phyloP scores from a whole-genome alignment of 2,797 vertebrate genomes.

The Rhyacichthys aspro region DNA sequence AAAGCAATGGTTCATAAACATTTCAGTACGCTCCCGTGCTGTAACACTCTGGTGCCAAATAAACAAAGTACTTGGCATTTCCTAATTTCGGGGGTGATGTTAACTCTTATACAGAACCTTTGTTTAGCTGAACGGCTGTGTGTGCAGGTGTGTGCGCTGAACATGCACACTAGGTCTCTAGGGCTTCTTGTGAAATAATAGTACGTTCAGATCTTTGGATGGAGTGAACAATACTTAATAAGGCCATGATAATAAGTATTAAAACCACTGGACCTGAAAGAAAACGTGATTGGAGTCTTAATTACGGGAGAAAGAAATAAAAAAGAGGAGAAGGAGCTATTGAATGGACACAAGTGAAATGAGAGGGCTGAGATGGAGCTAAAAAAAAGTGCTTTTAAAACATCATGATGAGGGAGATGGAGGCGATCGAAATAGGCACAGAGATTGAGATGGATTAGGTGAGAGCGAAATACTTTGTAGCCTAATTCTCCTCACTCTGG shows the following conservation, averaged over 20 bases:
- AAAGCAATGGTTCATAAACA: slow-evolving; percentile 60
- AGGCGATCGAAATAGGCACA: slow-evolving; percentile 37
- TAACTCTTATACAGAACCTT: slow-evolving; percentile 53
- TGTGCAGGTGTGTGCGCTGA: slow-evolving; percentile 1
- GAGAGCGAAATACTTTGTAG: slow-evolving; percentile 42
- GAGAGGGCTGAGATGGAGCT: slow-evolving; percentile 17
- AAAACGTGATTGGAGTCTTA: slow-evolving; percentile 73
- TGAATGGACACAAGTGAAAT: slow-evolving; percentile 18
- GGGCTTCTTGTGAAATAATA: slow-evolving; percentile 66
- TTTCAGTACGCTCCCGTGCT: slow-evolving; percentile 34
- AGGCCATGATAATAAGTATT: slow-evolving; percentile 80
- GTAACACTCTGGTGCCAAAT: slow-evolving; percentile 7
- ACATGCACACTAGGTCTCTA: slow-evolving; percentile 25
- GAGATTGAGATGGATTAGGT: slow-evolving; percentile 51
- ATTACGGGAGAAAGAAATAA: slow-evolving; percentile 41
- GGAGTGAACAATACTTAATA: slow-evolving; percentile 80
- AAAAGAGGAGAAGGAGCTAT: not conserved
- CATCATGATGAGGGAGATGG: slow-evolving; percentile 38
- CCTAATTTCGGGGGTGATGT: slow-evolving; percentile 60
- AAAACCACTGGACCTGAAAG: slow-evolving; percentile 80
- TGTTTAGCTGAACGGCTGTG: slow-evolving; percentile 29
- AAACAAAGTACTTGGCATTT: slow-evolving; percentile 58
- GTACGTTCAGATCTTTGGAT: slow-evolving; percentile 69
- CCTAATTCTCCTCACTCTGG: slow-evolving; percentile 55
- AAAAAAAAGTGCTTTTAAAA: slow-evolving; percentile 40